Conservation (phyloP, 2,797 vertebrate genomes). For the Onychomys arenicola region DNA sequence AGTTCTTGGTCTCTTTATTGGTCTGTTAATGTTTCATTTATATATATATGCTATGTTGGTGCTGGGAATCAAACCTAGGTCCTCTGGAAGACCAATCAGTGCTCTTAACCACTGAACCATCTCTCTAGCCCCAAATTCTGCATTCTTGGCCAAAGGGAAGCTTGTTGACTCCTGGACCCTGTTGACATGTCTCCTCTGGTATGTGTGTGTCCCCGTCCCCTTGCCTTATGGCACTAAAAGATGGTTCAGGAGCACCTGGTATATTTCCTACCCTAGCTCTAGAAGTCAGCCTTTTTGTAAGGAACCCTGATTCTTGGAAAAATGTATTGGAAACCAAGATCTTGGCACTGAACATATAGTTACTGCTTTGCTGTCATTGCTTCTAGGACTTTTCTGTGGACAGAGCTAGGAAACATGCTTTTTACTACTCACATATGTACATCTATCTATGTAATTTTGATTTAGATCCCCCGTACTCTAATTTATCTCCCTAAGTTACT, state of each 20-base stretch:
- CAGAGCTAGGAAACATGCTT: background rate
- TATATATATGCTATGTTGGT: background rate
- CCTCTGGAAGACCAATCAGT: background rate
- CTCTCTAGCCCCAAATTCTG: background rate
- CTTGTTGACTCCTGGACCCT: background rate
- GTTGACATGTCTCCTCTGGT: background rate
- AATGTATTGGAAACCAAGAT: background rate
- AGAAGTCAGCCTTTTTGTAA: background rate
- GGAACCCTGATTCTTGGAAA: background rate
- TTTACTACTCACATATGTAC: background rate
- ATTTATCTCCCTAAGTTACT: background rate
- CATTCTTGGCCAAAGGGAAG: background rate
- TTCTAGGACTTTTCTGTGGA: background rate
- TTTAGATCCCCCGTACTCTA: background rate
- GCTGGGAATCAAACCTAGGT: background rate
- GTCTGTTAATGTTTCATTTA: background rate
- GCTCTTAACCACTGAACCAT: background rate
- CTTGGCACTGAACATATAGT: background rate
- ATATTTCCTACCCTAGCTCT: background rate
- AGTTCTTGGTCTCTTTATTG: background rate
- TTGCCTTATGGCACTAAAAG: background rate
- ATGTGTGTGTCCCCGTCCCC: background rate
- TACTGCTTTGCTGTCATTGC: background rate
- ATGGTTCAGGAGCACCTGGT: background rate
- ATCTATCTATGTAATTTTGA: background rate